A percentile compares a stretch with the other conserved stretches of the same genome.
Conservation (phyloP, 2,113 vertebrate species). For the Sceloporus tristichus region DNA sequence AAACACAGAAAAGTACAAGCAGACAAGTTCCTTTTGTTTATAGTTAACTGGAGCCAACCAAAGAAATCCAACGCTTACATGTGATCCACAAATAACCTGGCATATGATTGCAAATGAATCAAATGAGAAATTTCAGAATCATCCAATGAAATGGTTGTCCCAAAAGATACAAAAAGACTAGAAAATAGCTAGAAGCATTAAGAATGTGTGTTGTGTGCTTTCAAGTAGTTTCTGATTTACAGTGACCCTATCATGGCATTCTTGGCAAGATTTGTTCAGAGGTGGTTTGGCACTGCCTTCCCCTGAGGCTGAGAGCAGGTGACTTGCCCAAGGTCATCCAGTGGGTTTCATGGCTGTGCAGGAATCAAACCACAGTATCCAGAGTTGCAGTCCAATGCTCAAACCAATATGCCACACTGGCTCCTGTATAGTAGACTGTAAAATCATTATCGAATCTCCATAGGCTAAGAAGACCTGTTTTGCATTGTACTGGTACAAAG, state of each 20-base stretch:
- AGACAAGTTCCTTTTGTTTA: background rate
- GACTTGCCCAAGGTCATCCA: too few relatives aligned
- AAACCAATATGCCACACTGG: too few relatives aligned
- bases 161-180: background rate
- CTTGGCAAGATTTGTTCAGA: too few relatives aligned
- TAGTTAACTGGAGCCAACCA: background rate
- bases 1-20: background rate
- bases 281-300: too few relatives aligned
- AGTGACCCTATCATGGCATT: too few relatives aligned
- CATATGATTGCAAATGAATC: background rate
- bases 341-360: too few relatives aligned
- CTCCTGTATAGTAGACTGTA: background rate
- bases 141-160: background rate
- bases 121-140: constrained; percentile 2
- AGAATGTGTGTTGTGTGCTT: too few relatives aligned
- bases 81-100: background rate
- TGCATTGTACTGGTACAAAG: background rate
- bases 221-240: too few relatives aligned
- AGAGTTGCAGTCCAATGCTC: too few relatives aligned
- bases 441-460: background rate
- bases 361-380: too few relatives aligned
- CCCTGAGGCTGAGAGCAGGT: too few relatives aligned
- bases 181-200: background rate
- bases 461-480: background rate
- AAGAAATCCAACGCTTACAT: background rate